Conservation (phyloP, 1,140 invertebrate genomes). For the Zaprionus capensis region DNA sequence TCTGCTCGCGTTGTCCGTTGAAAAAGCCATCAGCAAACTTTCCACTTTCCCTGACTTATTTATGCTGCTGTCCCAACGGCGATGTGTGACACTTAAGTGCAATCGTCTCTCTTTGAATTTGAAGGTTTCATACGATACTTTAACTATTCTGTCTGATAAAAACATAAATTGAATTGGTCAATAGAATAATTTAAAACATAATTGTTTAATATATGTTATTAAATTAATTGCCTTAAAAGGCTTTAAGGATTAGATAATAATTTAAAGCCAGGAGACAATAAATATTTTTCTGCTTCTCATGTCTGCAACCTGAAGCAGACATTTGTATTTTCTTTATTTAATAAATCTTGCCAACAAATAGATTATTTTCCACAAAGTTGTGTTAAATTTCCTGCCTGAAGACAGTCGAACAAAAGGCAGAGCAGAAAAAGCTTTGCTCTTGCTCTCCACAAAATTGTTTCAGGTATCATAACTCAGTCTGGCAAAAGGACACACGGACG, state of each 20-base stretch:
- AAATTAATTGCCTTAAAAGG: not conserved
- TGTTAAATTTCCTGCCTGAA: not conserved
- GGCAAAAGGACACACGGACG: not conserved
- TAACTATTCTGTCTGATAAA: not conserved
- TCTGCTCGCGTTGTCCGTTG: not conserved
- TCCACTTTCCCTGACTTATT: not conserved
- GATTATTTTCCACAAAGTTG: slow-evolving; percentile 5
- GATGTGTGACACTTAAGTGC: not conserved
- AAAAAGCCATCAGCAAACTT: slow-evolving; percentile 5
- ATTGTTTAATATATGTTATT: too few relatives aligned
- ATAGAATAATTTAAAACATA: too few relatives aligned
- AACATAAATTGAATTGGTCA: not conserved
- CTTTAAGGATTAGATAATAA: not conserved
- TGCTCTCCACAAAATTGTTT: not conserved
- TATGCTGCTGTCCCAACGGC: not conserved
- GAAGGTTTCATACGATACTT: not conserved
- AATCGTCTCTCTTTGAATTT: too few relatives aligned
- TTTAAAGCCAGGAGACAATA: not conserved
- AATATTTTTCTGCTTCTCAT: not conserved
- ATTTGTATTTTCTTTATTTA: slow-evolving; percentile 7
- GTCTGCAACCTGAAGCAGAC: not conserved
- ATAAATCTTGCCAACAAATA: not conserved
- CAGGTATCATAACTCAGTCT: slow-evolving; percentile 13
- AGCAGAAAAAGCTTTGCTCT: not conserved
- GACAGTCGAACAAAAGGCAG: slow-evolving; percentile 2